Evolutionary conservation across 2,113 vertebrate species (phyloP).

Genomic region (Cranoglanis bouderius): DNA sequence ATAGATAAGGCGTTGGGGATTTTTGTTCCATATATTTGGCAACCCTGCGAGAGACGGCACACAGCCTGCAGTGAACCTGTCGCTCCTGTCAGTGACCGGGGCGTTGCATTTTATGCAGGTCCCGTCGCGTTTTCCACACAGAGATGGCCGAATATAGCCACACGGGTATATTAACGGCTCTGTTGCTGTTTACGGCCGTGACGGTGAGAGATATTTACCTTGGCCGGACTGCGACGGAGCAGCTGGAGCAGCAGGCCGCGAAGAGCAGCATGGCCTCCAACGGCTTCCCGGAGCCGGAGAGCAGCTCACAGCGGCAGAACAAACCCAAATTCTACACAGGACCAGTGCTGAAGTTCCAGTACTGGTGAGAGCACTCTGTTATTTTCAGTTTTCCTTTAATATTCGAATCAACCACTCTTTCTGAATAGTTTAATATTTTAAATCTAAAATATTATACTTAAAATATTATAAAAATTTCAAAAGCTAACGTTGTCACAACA

Average conservation of each 20-base stretch:
- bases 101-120: neutral
- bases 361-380: slow-evolving; percentile 67
- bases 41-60: neutral
- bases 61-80: neutral
- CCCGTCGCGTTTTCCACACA: neutral
- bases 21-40: neutral
- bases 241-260: slow-evolving; percentile 44
- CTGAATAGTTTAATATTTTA: neutral
- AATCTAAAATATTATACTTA: no score
- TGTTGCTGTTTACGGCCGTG: slow-evolving; percentile 72
- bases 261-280: slow-evolving; percentile 27
- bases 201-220: slow-evolving; percentile 73
- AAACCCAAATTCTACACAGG: slow-evolving; percentile 66
- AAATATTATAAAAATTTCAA: no score
- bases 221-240: slow-evolving; percentile 56
- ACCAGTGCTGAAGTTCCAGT: slow-evolving; percentile 73
- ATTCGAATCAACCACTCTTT: neutral
- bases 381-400: neutral
- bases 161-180: slow-evolving; percentile 66
- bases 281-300: slow-evolving; percentile 43
- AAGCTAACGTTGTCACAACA: neutral
- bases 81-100: neutral
- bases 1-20: neutral
- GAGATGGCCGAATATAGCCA: slow-evolving; percentile 75
- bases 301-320: slow-evolving; percentile 41